These are phyloP conservation scores for Hemiscyllium ocellatum DNA, from an alignment of 2,113 vertebrate species.

Conservation along the genomic window DNA sequence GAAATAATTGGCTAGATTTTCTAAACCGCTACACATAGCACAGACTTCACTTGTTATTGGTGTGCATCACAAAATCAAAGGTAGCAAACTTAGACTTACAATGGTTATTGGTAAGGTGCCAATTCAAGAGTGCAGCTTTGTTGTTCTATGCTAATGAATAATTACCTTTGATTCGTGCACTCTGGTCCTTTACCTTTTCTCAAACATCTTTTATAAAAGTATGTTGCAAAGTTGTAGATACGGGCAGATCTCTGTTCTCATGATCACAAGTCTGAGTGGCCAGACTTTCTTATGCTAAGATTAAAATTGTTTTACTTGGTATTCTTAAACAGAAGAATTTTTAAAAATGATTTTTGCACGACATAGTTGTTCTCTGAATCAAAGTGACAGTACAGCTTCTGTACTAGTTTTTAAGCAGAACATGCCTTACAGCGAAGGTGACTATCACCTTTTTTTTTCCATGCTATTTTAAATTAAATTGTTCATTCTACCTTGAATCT, in stretches of 20 bases:
- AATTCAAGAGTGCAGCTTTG: not conserved
- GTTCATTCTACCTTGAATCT: too few relatives aligned
- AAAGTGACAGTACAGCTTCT: not conserved
- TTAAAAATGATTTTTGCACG: not conserved
- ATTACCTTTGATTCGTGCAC: not conserved
- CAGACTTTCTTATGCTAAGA: not conserved
- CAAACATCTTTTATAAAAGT: not conserved
- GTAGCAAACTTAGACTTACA: not conserved
- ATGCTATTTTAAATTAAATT: not conserved
- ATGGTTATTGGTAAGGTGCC: not conserved
- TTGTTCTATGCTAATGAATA: not conserved
- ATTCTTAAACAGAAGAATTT: not conserved
- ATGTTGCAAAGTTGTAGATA: not conserved
- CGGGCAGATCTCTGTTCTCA: not conserved
- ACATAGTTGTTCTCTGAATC: not conserved
- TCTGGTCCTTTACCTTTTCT: not conserved
- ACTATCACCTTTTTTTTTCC: not conserved
- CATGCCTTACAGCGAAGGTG: not conserved
- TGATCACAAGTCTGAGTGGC: not conserved
- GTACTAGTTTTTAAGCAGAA: not conserved
- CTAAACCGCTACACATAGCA: not conserved
- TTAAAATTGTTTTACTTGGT: not conserved
- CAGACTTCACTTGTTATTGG: not conserved
- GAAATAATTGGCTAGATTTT: not conserved
- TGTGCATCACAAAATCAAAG: not conserved